These are phyloP conservation scores for Eublepharis macularius DNA, from an alignment of 2,113 vertebrate genomes.

Conservation along the genomic window DNA sequence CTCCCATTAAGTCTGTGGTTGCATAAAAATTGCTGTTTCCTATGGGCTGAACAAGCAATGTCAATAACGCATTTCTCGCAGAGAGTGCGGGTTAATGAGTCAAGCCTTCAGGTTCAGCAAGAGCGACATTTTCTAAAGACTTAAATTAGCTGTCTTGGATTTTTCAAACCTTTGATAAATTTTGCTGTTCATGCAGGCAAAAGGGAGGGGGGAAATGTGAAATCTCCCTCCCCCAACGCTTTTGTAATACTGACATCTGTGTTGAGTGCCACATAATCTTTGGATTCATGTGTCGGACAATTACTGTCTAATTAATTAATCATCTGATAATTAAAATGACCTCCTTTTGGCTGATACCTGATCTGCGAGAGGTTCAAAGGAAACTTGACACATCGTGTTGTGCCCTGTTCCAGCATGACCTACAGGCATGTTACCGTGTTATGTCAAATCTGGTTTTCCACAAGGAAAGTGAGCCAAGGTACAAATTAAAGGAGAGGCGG, in stretches of 20 bases:
- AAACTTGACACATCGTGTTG: conserved; percentile 74
- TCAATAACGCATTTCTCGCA: background rate
- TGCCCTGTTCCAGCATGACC: conserved; percentile 71
- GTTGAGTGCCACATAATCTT: conserved; percentile 56
- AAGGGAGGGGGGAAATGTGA: conserved; percentile 18
- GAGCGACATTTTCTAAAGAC: background rate
- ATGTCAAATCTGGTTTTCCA: conserved; percentile 64
- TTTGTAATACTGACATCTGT: conserved; percentile 28
- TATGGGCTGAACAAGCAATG: background rate
- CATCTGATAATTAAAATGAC: conserved; percentile 81
- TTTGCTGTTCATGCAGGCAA: conserved; percentile 36
- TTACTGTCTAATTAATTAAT: conserved; percentile 82
- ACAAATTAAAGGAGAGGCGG: conserved; percentile 51
- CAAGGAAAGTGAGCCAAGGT: conserved; percentile 47
- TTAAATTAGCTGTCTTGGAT: background rate
- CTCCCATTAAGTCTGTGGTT: background rate
- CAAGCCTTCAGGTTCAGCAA: background rate
- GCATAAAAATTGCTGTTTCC: background rate
- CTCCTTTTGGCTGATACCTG: conserved; percentile 78
- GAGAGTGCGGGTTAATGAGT: background rate
- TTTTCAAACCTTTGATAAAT: conserved; percentile 23
- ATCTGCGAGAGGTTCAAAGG: conserved; percentile 72
- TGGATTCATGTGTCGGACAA: conserved; percentile 68
- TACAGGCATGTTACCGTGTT: conserved; percentile 60
- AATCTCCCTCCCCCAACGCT: background rate